Percentiles rank a stretch among this genome's conserved stretches.
phyloP scores from a whole-genome alignment of 1,140 invertebrate species.

The Onthophagus taurus region DNA sequence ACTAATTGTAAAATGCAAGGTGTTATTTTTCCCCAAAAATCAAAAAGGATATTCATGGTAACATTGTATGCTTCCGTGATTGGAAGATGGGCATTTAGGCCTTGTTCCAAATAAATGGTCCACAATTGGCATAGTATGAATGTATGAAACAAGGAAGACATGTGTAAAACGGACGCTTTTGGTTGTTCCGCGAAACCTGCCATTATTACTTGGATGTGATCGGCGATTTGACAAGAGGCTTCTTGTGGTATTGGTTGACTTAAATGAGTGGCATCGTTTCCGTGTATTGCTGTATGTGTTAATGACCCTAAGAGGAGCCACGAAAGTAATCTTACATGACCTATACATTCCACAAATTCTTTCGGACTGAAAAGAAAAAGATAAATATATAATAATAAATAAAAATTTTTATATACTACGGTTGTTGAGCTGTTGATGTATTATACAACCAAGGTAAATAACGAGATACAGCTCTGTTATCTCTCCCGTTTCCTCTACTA shows the following conservation, averaged over 20 bases:
- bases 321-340: conserved; percentile 86
- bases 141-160: conserved; percentile 80
- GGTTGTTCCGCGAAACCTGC: conserved; percentile 94
- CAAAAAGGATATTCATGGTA: conserved; percentile 78
- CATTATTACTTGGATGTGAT: conserved; percentile 92
- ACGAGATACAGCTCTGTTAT: conserved; percentile 71
- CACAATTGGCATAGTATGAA: conserved; percentile 84
- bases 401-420: conserved; percentile 43
- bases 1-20: conserved; percentile 90
- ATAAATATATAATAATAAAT: background rate
- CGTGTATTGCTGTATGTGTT: conserved; percentile 68
- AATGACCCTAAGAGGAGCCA: conserved; percentile 94
- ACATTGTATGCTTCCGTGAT: conserved; percentile 60
- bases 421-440: conserved; percentile 75
- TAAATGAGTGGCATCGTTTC: conserved; percentile 37
- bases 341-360: conserved; percentile 92
- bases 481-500: conserved; percentile 72
- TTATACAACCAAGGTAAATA: conserved; percentile 91
- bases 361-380: conserved; percentile 54
- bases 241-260: conserved; percentile 92
- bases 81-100: conserved; percentile 56
- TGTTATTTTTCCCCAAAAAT: conserved; percentile 98
- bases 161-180: conserved; percentile 81
- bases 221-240: conserved; percentile 90
- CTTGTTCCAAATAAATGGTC: conserved; percentile 96